A percentile compares a stretch with the other conserved stretches of the same genome.
These are phyloP conservation scores for Rissa tridactyla DNA, from an alignment of 2,113 vertebrate genomes.

Conservation along the genomic window DNA sequence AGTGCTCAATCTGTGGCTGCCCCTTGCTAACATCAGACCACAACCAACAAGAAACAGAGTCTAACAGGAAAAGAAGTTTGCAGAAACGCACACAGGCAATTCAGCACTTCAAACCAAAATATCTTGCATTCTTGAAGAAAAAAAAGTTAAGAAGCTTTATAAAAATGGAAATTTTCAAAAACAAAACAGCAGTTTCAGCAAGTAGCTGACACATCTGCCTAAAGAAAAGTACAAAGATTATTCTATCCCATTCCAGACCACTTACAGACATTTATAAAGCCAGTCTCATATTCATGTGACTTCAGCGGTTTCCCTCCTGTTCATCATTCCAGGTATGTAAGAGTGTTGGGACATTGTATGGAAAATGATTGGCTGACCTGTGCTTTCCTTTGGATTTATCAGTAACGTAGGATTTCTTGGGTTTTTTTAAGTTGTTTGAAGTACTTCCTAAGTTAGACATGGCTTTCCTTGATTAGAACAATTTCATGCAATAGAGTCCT, in stretches of 20 bases:
- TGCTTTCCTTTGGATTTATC: background rate
- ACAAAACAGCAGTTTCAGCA: background rate
- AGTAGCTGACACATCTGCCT: background rate
- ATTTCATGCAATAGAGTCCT: background rate
- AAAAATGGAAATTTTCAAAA: background rate
- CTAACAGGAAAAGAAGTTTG: background rate
- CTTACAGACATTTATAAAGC: background rate
- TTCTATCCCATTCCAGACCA: background rate
- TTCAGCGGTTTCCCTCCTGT: background rate
- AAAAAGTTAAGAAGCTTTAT: background rate
- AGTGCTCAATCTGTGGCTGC: background rate
- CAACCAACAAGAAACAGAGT: background rate
- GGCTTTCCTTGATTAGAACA: background rate
- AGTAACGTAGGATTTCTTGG: background rate
- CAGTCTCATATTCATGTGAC: background rate
- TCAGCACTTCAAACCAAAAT: background rate
- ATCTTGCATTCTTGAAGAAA: background rate
- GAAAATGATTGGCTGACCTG: background rate
- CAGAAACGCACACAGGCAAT: background rate
- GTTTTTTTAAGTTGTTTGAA: background rate
- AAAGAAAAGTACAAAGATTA: background rate
- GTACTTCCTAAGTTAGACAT: background rate
- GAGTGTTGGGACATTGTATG: background rate
- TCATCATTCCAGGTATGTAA: background rate
- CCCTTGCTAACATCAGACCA: background rate